Evolutionary conservation across 1,140 invertebrate genomes (phyloP).

Genomic region (Pachyrhynchus sulphureomaculatus): DNA sequence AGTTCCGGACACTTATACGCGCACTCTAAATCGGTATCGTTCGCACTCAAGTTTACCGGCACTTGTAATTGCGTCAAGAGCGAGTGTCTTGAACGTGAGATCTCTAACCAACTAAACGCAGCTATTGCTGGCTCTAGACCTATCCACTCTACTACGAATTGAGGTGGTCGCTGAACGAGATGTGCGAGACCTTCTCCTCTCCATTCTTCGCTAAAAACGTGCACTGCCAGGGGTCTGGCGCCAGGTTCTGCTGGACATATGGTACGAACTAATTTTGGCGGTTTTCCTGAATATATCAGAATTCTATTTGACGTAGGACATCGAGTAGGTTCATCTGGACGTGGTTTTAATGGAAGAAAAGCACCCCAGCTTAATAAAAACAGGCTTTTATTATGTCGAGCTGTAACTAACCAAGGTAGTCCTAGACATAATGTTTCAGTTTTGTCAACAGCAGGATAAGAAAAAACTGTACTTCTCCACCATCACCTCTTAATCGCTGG

Average conservation of each 20-base stretch:
- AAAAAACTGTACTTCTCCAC: conserved; percentile 61
- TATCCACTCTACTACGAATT: conserved; percentile 72
- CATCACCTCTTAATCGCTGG: conserved; percentile 63
- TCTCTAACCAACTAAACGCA: conserved; percentile 71
- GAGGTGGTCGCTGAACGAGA: conserved; percentile 55
- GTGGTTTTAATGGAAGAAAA: conserved; percentile 55
- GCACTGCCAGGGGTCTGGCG: conserved; percentile 65
- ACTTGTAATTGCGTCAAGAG: conserved; percentile 63
- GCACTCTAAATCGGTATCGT: conserved; percentile 65
- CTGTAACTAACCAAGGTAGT: conserved; percentile 72
- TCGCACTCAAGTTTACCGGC: conserved; percentile 54
- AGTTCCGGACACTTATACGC: conserved; percentile 81
- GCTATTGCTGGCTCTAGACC: conserved; percentile 68
- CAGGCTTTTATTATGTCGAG: conserved; percentile 70
- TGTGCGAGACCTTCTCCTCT: conserved; percentile 49
- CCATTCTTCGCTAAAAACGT: conserved; percentile 76
- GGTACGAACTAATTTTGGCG: conserved; percentile 65
- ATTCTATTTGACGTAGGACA: conserved; percentile 64
- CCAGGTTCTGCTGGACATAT: conserved; percentile 72
- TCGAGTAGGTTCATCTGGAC: conserved; percentile 57
- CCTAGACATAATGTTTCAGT: conserved; percentile 70
- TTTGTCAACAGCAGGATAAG: conserved; percentile 60
- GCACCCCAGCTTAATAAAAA: conserved; percentile 75
- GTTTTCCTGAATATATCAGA: conserved; percentile 64
- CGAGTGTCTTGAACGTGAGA: conserved; percentile 64